Evolutionary conservation across 23 tunicate genomes (phyloP), one percentile per base, ranked within the genome.

Genomic region (Halocynthia aurantium): DNA sequence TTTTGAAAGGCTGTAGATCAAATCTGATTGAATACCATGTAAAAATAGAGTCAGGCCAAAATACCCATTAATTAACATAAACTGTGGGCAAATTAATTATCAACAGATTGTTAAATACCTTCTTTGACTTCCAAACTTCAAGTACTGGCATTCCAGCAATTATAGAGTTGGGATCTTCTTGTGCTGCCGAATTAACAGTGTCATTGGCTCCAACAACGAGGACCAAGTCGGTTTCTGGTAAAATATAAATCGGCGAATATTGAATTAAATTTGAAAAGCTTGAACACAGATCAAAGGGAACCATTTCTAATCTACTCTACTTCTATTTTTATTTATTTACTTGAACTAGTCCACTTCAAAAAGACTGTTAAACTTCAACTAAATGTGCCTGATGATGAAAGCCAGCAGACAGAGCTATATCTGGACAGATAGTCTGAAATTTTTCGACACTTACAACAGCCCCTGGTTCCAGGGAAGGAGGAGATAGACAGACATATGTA

Each of bases 71-170:
- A n/a, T 31, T 31, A 31, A 31, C 44, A 31, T 0, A 31, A 31
- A 31, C 1, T 31, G 44, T 31, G 4, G 63, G 15, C 63, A 58
- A 2, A n/a, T 13, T 13, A 58, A 13, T 58, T 13, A 13, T 58
- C 4, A 58, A 58, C n/a, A 13, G 1, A 58, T 13, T 13, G 63
- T 58, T 13, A 68, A 0, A 12, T 55, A 90, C 97, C 87, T 91
- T 84, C 52, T 87, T 82, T 12, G 98, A 80, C 61, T 93, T 93
- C 98, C 98, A 93, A 7, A 93, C 98, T 86, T 93, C 93, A 13
- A 93, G 87, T 54, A 93, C 98, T 7, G 98, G 98, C 98, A 93
- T 93, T 10, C 98, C 98, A 55, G 98, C 98, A 67, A 93, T 93
- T 55, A 87, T 87, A 1, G 93, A 93, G 78, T 93, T 93, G 2